Base-by-base conservation (phyloP, 2,888 invertebrate genomes). In the Maniola hyperantus region DNA sequence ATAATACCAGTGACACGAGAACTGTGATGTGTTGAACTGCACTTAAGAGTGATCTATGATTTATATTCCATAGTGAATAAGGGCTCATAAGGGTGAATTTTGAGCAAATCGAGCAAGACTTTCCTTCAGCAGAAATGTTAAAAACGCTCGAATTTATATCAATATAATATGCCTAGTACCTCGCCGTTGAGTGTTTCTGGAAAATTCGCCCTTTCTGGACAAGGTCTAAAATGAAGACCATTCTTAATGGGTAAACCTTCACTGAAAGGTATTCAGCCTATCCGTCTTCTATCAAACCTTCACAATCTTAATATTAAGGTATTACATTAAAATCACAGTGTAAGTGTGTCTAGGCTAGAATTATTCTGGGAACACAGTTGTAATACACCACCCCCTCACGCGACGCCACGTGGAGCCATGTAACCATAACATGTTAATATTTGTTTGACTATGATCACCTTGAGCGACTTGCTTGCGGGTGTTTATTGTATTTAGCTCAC, bases 331-430 rank as follows among this genome's bases (percentile, higher is more conserved):
- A 51, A 26, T 86, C 87, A 84, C 87, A 81, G 81, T 86, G 83
- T 88, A 89, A 82, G 89, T 87, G 91, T 91, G 90, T 82, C 83
- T 91, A 89, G 86, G 76, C 78, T 90, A 91, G 89, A 84, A 82
- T 79, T 79, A 82, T 1, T 2, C 48, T 15, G 18, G 48, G 15
- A 48, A 48, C 10, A 18, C 10, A 48, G 15, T 48, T 48, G 48
- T 15, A n/a, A 18, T 8, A 48, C 18, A 8, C 48, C 15, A 48
- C 18, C 48, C 6, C 7, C 8, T 8, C 8, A 48, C 48, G 48
- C 18, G 7, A 48, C 0, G 48, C 48, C 15, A 48, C 18, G 8
- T 15, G 15, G 15, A 8, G 18, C 8, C n/a, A 48, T n/a, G n/a
- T n/a, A 48, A 10, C 18, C 15, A 48, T 15, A 48, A 39, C 4